A percentile compares a stretch with the other conserved stretches of the same genome.
Conservation (phyloP, 2,797 vertebrate genomes). For the Sebastes reedi region DNA sequence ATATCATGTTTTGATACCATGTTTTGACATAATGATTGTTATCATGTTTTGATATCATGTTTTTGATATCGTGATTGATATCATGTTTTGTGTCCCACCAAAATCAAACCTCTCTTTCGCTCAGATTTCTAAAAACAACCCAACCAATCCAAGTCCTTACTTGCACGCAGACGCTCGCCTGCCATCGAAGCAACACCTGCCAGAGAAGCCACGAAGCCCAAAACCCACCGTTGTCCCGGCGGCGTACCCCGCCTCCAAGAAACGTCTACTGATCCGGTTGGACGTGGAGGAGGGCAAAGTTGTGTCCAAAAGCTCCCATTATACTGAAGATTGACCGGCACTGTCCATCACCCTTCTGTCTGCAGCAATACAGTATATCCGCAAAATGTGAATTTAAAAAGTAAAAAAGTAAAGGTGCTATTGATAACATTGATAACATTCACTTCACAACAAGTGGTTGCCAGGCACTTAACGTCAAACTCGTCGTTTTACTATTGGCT, state of each 20-base stretch:
- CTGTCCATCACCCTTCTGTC: not conserved
- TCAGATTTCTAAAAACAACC: constrained; percentile 79
- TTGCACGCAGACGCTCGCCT: constrained; percentile 71
- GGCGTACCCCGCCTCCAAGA: constrained; percentile 8
- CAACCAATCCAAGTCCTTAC: constrained; percentile 72
- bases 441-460: no score
- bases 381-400: constrained; percentile 34
- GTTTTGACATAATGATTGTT: not conserved
- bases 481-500: no score
- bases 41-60: no score
- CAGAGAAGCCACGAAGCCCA: constrained; percentile 14
- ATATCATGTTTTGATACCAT: no score
- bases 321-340: constrained; percentile 31
- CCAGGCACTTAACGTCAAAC: no score
- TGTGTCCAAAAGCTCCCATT: constrained; percentile 63
- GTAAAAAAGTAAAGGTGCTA: not conserved
- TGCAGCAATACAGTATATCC: not conserved
- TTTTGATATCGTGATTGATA: fast-evolving
- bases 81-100: constrained; percentile 45
- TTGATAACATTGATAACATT: no score
- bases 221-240: not conserved
- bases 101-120: constrained; percentile 74
- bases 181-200: not conserved
- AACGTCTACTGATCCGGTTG: constrained; percentile 71
- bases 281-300: constrained; percentile 62